phyloP scores from a whole-genome alignment of 2,888 invertebrate species.

The Noctuana brunneofusca region DNA sequence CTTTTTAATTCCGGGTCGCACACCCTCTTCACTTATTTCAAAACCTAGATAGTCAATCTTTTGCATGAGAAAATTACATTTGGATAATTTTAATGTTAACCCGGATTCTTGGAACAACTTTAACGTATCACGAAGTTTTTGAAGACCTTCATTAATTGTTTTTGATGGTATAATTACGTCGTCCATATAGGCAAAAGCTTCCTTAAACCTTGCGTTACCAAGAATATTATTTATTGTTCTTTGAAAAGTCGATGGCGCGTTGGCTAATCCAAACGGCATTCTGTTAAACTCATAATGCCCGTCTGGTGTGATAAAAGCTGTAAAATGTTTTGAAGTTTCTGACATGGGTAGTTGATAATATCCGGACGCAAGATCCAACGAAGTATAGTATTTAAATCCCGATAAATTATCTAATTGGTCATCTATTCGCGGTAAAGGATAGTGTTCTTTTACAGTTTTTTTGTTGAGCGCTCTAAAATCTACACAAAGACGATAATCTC shows the following conservation, averaged over 20 bases:
- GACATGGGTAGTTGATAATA: constrained; percentile 43
- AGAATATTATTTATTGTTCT: constrained; percentile 26
- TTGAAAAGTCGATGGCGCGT: constrained; percentile 36
- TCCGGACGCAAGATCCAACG: constrained; percentile 34
- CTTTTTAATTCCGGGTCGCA: constrained; percentile 25
- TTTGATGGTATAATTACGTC: constrained; percentile 35
- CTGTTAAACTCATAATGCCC: constrained; percentile 37
- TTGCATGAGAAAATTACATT: constrained; percentile 26
- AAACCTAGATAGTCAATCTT: constrained; percentile 31
- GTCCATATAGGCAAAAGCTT: constrained; percentile 38
- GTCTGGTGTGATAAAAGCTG: constrained; percentile 36
- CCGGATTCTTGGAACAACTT: constrained; percentile 18
- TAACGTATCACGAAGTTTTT: constrained; percentile 17
- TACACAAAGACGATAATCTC: constrained; percentile 40
- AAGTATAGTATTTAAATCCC: constrained; percentile 34
- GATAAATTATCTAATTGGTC: constrained; percentile 37
- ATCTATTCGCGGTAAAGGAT: constrained; percentile 38
- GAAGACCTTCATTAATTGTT: constrained; percentile 31
- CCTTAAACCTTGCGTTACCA: constrained; percentile 23
- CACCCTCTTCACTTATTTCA: constrained; percentile 23
- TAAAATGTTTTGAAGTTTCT: constrained; percentile 36
- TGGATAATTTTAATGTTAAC: constrained; percentile 28
- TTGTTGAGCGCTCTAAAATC: constrained; percentile 42
- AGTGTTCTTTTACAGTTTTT: constrained; percentile 37
- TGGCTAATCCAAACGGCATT: constrained; percentile 36